phyloP scores from a whole-genome alignment of 2,888 invertebrate species.

The Chrysopilus asiliformis region DNA sequence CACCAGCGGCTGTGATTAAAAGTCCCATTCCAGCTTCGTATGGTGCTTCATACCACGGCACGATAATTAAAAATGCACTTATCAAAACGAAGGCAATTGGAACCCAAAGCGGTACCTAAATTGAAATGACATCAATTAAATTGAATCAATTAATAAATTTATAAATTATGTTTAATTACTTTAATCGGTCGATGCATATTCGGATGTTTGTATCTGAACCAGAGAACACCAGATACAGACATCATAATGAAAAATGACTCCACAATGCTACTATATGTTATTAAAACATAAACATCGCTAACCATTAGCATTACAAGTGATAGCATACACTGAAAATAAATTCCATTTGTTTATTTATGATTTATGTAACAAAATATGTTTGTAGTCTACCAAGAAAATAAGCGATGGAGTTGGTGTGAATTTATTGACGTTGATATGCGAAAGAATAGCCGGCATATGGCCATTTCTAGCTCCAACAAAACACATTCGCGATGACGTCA shows the following conservation, averaged over 20 bases:
- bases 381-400: slow-evolving; percentile 57
- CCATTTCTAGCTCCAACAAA: slow-evolving; percentile 85
- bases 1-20: slow-evolving; percentile 64
- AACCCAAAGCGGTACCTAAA: slow-evolving; percentile 55
- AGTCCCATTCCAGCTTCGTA: slow-evolving; percentile 65
- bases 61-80: slow-evolving; percentile 62
- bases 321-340: slow-evolving; percentile 54
- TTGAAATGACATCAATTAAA: slow-evolving; percentile 13
- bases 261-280: slow-evolving; percentile 84
- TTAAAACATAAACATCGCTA: slow-evolving; percentile 70
- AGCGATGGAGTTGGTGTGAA: slow-evolving; percentile 71
- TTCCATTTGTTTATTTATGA: neutral
- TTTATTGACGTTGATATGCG: slow-evolving; percentile 61
- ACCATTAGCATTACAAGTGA: slow-evolving; percentile 75
- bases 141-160: neutral
- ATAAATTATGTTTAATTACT: slow-evolving; percentile 36
- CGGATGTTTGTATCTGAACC: slow-evolving; percentile 68
- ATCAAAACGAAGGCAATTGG: slow-evolving; percentile 64
- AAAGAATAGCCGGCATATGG: slow-evolving; percentile 69
- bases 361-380: slow-evolving; percentile 8
- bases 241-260: slow-evolving; percentile 85
- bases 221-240: slow-evolving; percentile 72
- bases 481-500: slow-evolving; percentile 87
- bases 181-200: slow-evolving; percentile 71
- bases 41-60: slow-evolving; percentile 68